phyloP scores from a whole-genome alignment of 2,797 vertebrate species.

The Limnodromus scolopaceus region DNA sequence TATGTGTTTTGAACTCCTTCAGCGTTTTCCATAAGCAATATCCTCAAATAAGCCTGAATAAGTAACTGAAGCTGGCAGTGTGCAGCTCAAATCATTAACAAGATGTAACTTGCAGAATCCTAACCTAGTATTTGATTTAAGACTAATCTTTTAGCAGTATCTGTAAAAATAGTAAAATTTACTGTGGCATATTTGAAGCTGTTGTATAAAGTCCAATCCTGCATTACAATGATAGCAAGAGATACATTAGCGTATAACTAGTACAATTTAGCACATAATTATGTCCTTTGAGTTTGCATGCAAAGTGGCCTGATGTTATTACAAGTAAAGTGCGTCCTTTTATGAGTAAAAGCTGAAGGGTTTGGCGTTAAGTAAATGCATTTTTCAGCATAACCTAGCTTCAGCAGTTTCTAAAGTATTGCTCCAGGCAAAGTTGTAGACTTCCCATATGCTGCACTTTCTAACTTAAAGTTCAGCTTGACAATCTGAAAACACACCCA shows the following conservation, averaged over 20 bases:
- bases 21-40: not conserved
- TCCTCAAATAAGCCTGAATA: not conserved
- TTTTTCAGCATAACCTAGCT: not conserved
- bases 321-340: not conserved
- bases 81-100: not conserved
- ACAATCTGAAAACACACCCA: not conserved
- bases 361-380: not conserved
- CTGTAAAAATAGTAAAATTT: not conserved
- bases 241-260: not conserved
- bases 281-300: not conserved
- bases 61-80: not conserved
- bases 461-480: not conserved
- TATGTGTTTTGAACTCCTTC: not conserved
- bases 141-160: not conserved
- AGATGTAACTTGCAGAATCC: not conserved
- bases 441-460: not conserved
- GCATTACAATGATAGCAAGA: not conserved
- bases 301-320: not conserved
- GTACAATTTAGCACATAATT: not conserved
- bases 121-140: not conserved
- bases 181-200: not conserved
- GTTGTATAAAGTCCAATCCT: not conserved
- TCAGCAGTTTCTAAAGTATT: not conserved
- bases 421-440: not conserved
- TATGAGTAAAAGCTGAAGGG: slow-evolving; percentile 6